Evolutionary conservation across 2,113 vertebrate species (phyloP).

Genomic region (Etheostoma cragini): DNA sequence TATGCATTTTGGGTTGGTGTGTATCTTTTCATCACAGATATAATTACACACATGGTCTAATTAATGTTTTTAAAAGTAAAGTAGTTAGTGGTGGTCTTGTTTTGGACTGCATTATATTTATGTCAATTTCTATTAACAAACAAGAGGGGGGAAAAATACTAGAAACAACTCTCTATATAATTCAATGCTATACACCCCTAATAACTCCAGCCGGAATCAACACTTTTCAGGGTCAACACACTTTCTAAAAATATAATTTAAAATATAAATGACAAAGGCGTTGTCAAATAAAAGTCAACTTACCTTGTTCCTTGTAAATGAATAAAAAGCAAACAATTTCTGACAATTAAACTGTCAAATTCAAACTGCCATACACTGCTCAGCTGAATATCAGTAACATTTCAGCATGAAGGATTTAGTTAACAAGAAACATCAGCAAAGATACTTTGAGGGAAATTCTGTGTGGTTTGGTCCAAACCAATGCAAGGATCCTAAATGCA

Average conservation of each 20-base stretch:
- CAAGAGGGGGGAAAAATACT: background rate
- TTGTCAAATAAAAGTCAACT: background rate
- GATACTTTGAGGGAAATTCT: conserved; percentile 23
- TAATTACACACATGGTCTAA: background rate
- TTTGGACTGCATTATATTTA: background rate
- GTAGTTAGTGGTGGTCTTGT: background rate
- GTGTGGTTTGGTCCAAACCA: conserved; percentile 6
- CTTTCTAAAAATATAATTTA: too few species aligned
- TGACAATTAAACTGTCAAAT: too few species aligned
- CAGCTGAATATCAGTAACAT: conserved; percentile 21
- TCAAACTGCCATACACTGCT: conserved; percentile 2
- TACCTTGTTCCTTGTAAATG: background rate
- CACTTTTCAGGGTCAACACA: too few species aligned
- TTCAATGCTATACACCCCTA: background rate
- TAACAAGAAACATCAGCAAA: conserved; percentile 29
- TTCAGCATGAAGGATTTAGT: conserved; percentile 13
- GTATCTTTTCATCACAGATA: too few species aligned
- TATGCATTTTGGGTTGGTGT: too few species aligned
- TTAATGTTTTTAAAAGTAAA: background rate
- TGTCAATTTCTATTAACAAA: background rate
- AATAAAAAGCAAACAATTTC: conserved; percentile 9
- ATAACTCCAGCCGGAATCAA: background rate
- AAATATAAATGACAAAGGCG: background rate
- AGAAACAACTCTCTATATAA: background rate
- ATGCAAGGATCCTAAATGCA: too few species aligned